Percentiles rank a stretch among this genome's conserved stretches.
Evolutionary conservation across 2,113 vertebrate genomes (phyloP).

Genomic region (Urocynchramus pylzowi): DNA sequence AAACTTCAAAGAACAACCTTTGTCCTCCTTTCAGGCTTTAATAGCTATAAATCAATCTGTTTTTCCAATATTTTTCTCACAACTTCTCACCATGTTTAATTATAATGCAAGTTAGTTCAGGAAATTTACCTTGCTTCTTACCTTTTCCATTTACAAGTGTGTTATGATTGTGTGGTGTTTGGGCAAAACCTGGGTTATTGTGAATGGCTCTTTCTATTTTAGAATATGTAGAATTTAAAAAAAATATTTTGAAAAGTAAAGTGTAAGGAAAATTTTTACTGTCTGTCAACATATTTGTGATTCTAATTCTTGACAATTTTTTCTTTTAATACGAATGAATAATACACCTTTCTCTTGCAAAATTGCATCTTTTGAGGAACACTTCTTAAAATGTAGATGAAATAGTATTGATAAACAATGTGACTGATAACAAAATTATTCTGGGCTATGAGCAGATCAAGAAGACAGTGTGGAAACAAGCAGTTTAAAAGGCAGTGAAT

Average conservation of each 20-base stretch:
- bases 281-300: neutral
- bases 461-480: neutral
- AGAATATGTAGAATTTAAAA: neutral
- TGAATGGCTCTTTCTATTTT: neutral
- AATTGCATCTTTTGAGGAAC: neutral
- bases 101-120: neutral
- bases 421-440: neutral
- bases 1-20: constrained; percentile 52
- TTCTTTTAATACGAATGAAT: neutral
- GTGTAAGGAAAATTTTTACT: neutral
- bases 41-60: constrained; percentile 2
- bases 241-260: neutral
- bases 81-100: constrained; percentile 9
- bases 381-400: neutral
- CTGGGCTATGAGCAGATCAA: neutral
- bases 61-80: neutral
- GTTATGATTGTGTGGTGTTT: neutral
- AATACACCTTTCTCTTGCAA: neutral
- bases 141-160: neutral
- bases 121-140: neutral
- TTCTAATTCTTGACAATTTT: neutral
- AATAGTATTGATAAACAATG: neutral
- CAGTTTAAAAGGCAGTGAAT: neutral
- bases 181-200: neutral
- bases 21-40: neutral